These are phyloP conservation scores for Phortica okadai DNA, from an alignment of 2,888 invertebrate genomes.

Conservation along the genomic window DNA sequence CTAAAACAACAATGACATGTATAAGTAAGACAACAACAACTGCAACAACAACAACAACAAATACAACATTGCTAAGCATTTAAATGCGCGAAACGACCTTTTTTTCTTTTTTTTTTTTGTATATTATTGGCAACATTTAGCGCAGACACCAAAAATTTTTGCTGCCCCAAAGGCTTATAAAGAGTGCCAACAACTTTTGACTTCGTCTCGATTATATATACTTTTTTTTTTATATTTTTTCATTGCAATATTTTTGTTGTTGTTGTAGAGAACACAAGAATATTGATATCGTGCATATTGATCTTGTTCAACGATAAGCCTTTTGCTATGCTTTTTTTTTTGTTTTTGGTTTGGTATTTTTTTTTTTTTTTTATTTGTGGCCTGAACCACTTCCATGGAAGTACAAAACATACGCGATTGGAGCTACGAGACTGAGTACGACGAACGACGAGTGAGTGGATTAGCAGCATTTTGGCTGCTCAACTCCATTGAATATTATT, in stretches of 20 bases:
- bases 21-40: conserved; percentile 18
- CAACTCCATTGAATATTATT: conserved; percentile 34
- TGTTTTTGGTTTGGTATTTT: conserved; percentile 16
- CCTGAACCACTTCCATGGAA: conserved; percentile 75
- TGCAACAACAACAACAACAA: conserved; percentile 8
- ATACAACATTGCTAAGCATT: neutral
- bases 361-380: conserved; percentile 40
- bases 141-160: conserved; percentile 34
- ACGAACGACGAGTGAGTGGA: conserved; percentile 54
- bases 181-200: conserved; percentile 12
- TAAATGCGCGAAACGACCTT: conserved; percentile 16
- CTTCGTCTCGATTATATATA: conserved; percentile 13
- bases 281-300: conserved; percentile 77
- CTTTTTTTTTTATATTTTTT: conserved; percentile 37
- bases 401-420: conserved; percentile 43
- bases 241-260: conserved; percentile 52
- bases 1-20: neutral
- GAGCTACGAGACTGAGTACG: conserved; percentile 48
- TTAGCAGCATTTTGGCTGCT: conserved; percentile 50
- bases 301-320: conserved; percentile 76
- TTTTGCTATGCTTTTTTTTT: conserved; percentile 32
- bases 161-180: neutral
- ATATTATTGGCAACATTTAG: conserved; percentile 31
- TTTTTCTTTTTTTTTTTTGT: conserved; percentile 20
- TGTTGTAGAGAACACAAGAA: conserved; percentile 65